Percentiles rank a stretch among this genome's conserved stretches.
Evolutionary conservation across 2,797 vertebrate genomes (phyloP).

Genomic region (Chelon labrosus): DNA sequence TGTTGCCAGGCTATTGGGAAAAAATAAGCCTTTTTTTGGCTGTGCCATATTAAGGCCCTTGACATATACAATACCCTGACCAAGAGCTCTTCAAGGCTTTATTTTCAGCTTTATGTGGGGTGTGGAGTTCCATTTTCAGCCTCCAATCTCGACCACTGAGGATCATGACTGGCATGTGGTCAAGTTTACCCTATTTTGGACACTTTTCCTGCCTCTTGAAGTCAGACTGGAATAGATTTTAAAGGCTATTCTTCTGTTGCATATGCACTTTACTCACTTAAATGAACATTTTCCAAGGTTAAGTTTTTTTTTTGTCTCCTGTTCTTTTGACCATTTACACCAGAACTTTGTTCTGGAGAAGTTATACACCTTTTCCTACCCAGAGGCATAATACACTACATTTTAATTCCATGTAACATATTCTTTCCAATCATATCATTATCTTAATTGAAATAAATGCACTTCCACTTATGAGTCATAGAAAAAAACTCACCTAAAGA

Average conservation of each 20-base stretch:
- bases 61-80: constrained; percentile 52
- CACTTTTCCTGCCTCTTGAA: constrained; percentile 46
- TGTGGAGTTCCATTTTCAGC: constrained; percentile 71
- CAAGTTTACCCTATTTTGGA: constrained; percentile 57
- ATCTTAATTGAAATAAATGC: too few relatives aligned
- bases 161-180: constrained; percentile 75
- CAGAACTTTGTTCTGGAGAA: too few relatives aligned
- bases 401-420: too few relatives aligned
- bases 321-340: too few relatives aligned
- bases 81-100: constrained; percentile 58
- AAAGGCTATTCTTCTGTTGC: constrained; percentile 47
- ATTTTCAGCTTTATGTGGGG: constrained; percentile 78
- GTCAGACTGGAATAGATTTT: constrained; percentile 61
- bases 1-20: constrained; percentile 28
- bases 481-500: too few relatives aligned
- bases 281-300: constrained; percentile 27
- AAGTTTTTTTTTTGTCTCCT: background rate
- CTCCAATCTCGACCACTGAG: constrained; percentile 57
- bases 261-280: constrained; percentile 23
- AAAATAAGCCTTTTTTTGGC: constrained; percentile 43
- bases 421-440: too few relatives aligned
- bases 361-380: too few relatives aligned
- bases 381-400: too few relatives aligned
- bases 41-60: constrained; percentile 47
- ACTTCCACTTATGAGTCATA: too few relatives aligned